Percentiles rank a stretch among this genome's conserved stretches.
Conservation (phyloP, 2,888 invertebrate genomes). For the Galerucella calmariensis region DNA sequence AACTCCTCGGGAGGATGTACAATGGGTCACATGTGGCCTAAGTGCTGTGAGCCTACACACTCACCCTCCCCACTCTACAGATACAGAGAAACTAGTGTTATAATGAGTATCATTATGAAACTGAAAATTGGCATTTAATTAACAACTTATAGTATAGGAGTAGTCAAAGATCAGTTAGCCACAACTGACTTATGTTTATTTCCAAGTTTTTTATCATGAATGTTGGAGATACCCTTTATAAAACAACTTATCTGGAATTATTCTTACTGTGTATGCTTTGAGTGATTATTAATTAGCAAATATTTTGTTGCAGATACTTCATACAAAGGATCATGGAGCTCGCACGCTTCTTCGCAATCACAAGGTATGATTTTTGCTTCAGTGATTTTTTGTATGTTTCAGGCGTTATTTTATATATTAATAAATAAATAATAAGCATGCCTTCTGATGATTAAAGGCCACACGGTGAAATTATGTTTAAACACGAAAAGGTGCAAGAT, state of each 20-base stretch:
- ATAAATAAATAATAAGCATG: not conserved
- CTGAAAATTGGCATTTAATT: no score
- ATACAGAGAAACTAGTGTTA: no score
- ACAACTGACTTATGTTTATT: not conserved
- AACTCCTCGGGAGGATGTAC: no score
- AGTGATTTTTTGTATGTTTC: not conserved
- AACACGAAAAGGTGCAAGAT: not conserved
- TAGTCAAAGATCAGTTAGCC: no score
- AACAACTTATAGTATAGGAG: no score
- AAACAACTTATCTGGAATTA: no score
- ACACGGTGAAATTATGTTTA: constrained; percentile 20
- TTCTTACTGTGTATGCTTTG: not conserved
- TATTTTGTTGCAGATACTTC: constrained; percentile 79
- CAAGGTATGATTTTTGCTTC: constrained; percentile 72
- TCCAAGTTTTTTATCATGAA: not conserved
- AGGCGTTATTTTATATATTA: no score
- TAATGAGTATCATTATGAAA: no score
- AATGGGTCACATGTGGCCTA: no score
- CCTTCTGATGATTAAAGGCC: not conserved
- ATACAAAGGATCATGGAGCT: constrained; percentile 87
- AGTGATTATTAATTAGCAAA: constrained; percentile 6
- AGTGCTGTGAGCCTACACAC: no score
- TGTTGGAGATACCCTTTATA: not conserved
- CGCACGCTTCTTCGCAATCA: constrained; percentile 79
- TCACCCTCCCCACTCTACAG: no score